Conservation (phyloP, 2,113 vertebrate genomes). For the Limnothrissa miodon region DNA sequence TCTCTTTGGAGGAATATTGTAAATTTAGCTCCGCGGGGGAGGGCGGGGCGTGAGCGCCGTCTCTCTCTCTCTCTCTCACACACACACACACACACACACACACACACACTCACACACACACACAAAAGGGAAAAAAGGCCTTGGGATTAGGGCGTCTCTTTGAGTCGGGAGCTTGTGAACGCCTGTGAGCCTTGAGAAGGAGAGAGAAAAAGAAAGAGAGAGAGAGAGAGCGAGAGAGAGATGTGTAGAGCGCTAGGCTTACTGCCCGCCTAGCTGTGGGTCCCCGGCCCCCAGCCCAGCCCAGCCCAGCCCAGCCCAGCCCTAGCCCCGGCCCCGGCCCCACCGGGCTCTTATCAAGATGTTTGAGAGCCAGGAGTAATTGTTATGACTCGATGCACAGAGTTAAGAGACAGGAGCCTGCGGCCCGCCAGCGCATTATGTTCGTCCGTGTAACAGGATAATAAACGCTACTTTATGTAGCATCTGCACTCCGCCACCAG, state of each 20-base stretch:
- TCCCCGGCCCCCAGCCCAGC: not conserved
- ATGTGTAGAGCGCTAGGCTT: not conserved
- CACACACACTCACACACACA: slow-evolving; percentile 10
- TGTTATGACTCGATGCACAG: slow-evolving; percentile 81
- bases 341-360: slow-evolving; percentile 80
- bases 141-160: not conserved
- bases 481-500: slow-evolving; percentile 61
- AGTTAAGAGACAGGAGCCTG: slow-evolving; percentile 69
- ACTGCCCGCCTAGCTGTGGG: not conserved
- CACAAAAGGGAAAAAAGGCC: not conserved
- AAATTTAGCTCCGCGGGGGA: slow-evolving; percentile 23
- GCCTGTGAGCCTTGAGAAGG: not conserved
- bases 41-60: not conserved
- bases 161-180: slow-evolving; percentile 5
- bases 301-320: slow-evolving; percentile 7
- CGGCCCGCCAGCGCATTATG: slow-evolving; percentile 65
- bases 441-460: slow-evolving; percentile 85
- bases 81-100: not conserved
- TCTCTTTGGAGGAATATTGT: slow-evolving; percentile 27
- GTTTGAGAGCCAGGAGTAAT: slow-evolving; percentile 82
- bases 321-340: slow-evolving; percentile 24
- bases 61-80: not conserved
- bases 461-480: slow-evolving; percentile 86
- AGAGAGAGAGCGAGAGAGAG: not conserved
- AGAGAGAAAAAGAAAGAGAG: not conserved